Conservation (phyloP, 2,888 invertebrate genomes). For the Spisula subtruncata region DNA sequence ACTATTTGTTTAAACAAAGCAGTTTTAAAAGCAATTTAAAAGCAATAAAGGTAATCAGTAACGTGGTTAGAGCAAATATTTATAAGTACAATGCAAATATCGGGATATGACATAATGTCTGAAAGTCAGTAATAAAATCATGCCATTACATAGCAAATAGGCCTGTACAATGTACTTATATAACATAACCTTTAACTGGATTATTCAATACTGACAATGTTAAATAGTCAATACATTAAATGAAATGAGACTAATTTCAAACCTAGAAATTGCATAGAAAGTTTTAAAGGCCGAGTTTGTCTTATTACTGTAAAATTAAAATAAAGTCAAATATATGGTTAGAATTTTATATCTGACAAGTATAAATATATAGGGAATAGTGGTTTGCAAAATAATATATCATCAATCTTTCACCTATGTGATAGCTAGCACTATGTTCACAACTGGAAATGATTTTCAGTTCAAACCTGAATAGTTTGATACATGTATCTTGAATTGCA, state of each 20-base stretch:
- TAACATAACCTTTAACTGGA: neutral
- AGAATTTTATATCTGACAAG: neutral
- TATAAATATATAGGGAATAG: constrained; percentile 10
- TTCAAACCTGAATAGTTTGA: too few relatives aligned
- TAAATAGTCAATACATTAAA: neutral
- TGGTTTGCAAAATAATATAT: neutral
- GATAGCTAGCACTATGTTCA: too few relatives aligned
- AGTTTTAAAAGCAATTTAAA: neutral
- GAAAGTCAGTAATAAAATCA: neutral
- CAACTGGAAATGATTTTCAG: too few relatives aligned
- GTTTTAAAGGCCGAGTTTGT: neutral
- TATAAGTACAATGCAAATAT: neutral
- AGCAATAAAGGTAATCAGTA: neutral
- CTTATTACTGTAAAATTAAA: too few relatives aligned
- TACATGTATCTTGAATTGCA: too few relatives aligned
- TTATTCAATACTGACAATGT: neutral
- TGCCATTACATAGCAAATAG: neutral
- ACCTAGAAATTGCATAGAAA: neutral
- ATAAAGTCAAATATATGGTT: neutral
- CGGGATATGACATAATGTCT: neutral
- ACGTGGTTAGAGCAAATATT: neutral
- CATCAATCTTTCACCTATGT: too few relatives aligned
- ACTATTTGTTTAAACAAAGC: constrained; percentile 24
- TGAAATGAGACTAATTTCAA: neutral
- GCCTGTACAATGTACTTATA: neutral